A percentile compares a stretch with the other conserved stretches of the same genome.
Evolutionary conservation across 1,140 invertebrate species (phyloP).

Genomic region (Dinoponera quadriceps): DNA sequence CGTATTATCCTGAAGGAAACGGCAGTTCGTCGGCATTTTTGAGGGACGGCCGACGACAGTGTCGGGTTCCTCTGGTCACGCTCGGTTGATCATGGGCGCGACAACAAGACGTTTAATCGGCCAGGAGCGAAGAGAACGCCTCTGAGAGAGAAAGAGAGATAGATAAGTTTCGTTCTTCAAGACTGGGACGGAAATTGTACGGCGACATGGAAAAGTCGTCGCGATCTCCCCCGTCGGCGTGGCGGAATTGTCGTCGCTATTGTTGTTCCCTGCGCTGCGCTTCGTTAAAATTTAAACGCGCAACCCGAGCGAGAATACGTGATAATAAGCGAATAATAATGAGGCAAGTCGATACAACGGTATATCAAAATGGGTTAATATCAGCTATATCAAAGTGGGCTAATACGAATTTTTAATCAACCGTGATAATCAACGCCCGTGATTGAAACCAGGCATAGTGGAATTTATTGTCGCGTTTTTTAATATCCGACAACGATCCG

Average conservation of each 20-base stretch:
- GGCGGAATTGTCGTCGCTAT: neutral
- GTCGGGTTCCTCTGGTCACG: constrained; percentile 18
- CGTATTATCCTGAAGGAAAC: constrained; percentile 39
- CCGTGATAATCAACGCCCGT: too few relatives aligned
- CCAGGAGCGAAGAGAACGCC: neutral
- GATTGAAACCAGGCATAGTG: too few relatives aligned
- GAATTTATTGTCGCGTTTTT: too few relatives aligned
- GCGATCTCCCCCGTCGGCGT: neutral
- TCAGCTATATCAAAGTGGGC: too few relatives aligned
- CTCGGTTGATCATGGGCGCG: constrained; percentile 21
- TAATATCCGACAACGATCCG: too few relatives aligned
- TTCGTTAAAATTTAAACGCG: neutral
- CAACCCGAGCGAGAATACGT: neutral
- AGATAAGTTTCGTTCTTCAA: constrained; percentile 17
- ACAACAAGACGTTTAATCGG: constrained; percentile 42
- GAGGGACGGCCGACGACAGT: neutral
- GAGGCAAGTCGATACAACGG: neutral
- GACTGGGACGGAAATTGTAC: constrained; percentile 41
- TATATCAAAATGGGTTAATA: too few relatives aligned
- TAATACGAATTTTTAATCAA: too few relatives aligned
- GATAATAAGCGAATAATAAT: constrained; percentile 6
- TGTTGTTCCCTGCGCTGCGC: neutral
- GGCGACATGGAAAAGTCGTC: constrained; percentile 4
- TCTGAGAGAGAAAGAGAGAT: neutral
- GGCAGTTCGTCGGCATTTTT: constrained; percentile 46